Conservation (phyloP, 2,888 invertebrate genomes). For the Drosophila nr. perissopoda region DNA sequence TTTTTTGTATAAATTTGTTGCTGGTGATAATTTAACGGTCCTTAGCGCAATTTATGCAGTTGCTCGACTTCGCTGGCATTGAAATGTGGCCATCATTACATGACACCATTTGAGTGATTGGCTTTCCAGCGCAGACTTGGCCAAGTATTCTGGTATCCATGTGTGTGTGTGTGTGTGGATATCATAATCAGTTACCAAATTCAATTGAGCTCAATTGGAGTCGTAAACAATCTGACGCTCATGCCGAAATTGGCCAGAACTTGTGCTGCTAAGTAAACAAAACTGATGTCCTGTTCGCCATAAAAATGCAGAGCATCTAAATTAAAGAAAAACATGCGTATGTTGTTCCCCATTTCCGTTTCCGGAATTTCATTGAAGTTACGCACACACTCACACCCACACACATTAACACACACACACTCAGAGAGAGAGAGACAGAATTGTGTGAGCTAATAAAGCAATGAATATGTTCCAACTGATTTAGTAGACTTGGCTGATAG, state of each 20-base stretch:
- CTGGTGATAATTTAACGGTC: constrained; percentile 50
- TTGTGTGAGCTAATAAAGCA: constrained; percentile 55
- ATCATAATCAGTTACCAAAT: constrained; percentile 57
- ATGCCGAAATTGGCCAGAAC: constrained; percentile 43
- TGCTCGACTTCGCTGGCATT: constrained; percentile 41
- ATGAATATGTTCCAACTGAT: constrained; percentile 40
- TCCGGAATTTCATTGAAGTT: constrained; percentile 53
- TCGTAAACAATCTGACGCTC: constrained; percentile 69
- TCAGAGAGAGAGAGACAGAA: constrained; percentile 24
- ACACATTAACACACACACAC: background rate
- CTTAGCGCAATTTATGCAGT: constrained; percentile 65
- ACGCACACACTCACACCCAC: background rate
- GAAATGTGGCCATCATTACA: constrained; percentile 61
- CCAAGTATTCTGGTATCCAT: background rate
- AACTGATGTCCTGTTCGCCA: constrained; percentile 46
- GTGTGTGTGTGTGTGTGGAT: constrained; percentile 3
- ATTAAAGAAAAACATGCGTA: constrained; percentile 68
- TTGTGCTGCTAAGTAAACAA: constrained; percentile 53
- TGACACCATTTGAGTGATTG: constrained; percentile 64
- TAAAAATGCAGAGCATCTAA: constrained; percentile 47
- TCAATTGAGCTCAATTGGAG: constrained; percentile 56
- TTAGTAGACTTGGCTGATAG: background rate
- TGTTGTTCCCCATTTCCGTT: constrained; percentile 62
- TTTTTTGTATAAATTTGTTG: constrained; percentile 7
- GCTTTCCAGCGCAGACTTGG: constrained; percentile 51